These are phyloP conservation scores for Atlantisia rogersi DNA, from an alignment of 2,113 vertebrate genomes.

Conservation along the genomic window DNA sequence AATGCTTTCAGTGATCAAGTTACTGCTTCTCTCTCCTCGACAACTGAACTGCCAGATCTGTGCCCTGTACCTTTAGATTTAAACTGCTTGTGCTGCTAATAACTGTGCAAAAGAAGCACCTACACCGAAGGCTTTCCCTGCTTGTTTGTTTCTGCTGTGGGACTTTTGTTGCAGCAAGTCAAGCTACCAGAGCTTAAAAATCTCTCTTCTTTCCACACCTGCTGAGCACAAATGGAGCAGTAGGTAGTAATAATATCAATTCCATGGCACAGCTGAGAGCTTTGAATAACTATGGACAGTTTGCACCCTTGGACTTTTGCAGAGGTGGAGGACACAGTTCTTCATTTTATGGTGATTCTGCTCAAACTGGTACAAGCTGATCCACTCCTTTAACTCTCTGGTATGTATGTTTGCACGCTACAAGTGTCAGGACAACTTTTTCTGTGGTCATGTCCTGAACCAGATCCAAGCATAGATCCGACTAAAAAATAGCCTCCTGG, in stretches of 20 bases:
- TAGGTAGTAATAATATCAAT: neutral
- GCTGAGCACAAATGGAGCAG: neutral
- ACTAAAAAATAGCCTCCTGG: neutral
- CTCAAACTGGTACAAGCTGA: neutral
- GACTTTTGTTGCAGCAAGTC: neutral
- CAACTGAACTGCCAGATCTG: neutral
- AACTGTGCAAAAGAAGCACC: neutral
- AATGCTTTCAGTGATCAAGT: neutral
- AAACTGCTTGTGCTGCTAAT: neutral
- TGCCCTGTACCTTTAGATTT: neutral
- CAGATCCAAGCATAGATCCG: neutral
- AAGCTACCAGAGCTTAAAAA: neutral
- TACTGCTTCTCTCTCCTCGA: neutral
- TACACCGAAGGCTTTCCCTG: neutral
- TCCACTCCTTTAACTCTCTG: neutral
- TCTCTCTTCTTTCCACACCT: neutral
- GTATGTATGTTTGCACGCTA: rapidly evolving
- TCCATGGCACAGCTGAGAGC: neutral
- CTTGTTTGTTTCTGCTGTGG: neutral
- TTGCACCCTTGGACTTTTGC: neutral
- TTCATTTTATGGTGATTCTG: neutral
- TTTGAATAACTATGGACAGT: neutral
- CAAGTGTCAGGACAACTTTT: neutral
- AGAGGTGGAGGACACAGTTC: neutral
- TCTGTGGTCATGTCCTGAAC: neutral